Evolutionary conservation across 1,140 invertebrate genomes (phyloP), one percentile per base, ranked within the genome.

Genomic region (Cecropterus lyciades): DNA sequence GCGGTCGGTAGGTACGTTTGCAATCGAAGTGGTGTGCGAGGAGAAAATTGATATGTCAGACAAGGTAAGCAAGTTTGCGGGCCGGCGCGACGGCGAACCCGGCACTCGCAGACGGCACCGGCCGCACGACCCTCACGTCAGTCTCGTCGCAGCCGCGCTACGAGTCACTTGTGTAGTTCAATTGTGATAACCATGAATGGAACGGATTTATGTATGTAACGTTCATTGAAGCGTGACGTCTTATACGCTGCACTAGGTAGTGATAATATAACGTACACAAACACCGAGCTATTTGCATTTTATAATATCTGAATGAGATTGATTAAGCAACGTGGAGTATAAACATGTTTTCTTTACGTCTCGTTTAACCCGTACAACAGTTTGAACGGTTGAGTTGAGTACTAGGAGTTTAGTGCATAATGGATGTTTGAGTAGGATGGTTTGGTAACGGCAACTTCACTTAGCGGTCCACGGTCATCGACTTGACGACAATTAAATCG

Each of bases 401-500:
- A 72, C 65, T 48, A 65, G 55, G 40, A 55, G 37, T 63, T 63
- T 63, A 51, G 64, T 56, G 51, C 1, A n/a, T 62, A 40, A 51
- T 62, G 33, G 46, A 51, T 37, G 45, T 48, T 40, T 51, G 53
- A 42, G 59, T 62, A 60, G 64, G 75, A 69, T 65, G 59, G 69
- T 75, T 56, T 20, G 56, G 65, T 65, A 70, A 69, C 70, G 72
- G 57, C 65, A 52, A 75, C 43, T 73, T 63, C 66, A 78, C 57
- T 78, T 71, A 82, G 77, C 74, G 74, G 82, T 76, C 72, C 69
- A 76, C 80, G 84, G 82, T 87, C 82, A 87, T 85, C 81, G 82
- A 84, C 82, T 76, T 76, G 55, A 56, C 68, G 80, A 85, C 79
- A 84, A 86, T 85, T 84, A 81, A 85, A 85, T 84, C 79, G 73